phyloP scores from a whole-genome alignment of 2,113 vertebrate genomes.

The Corythoichthys haematopterus region DNA sequence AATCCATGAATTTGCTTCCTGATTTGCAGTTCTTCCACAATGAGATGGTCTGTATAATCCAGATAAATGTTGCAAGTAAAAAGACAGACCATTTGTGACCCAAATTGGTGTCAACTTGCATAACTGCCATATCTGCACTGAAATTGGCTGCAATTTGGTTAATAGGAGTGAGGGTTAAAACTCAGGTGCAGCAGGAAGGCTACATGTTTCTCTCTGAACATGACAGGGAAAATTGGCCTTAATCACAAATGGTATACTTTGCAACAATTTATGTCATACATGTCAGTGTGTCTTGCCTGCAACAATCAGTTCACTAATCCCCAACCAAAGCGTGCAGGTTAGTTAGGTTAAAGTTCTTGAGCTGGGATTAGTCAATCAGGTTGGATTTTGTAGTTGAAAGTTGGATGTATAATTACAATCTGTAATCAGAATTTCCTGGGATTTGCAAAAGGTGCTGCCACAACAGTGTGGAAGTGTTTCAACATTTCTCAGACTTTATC shows the following conservation, averaged over 20 bases:
- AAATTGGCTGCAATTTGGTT: slow-evolving; percentile 56
- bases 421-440: slow-evolving; percentile 23
- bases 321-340: not conserved
- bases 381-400: slow-evolving; percentile 24
- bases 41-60: slow-evolving; percentile 33
- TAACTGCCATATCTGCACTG: slow-evolving; percentile 17
- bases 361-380: slow-evolving; percentile 33
- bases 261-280: slow-evolving; percentile 25
- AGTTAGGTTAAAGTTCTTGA: slow-evolving; percentile 12
- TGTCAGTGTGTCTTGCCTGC: slow-evolving; percentile 26
- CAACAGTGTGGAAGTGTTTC: slow-evolving; percentile 42
- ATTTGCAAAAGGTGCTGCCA: slow-evolving; percentile 18
- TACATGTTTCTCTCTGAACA: slow-evolving; percentile 7
- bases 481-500: slow-evolving; percentile 41
- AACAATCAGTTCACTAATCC: slow-evolving; percentile 19
- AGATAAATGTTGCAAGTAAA: slow-evolving; percentile 29
- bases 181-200: slow-evolving; percentile 29
- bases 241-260: slow-evolving; percentile 36
- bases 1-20: slow-evolving; percentile 23
- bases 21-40: slow-evolving; percentile 24
- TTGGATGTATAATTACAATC: slow-evolving; percentile 10
- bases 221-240: slow-evolving; percentile 39
- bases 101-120: slow-evolving; percentile 25
- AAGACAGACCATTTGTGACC: slow-evolving; percentile 1
- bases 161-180: slow-evolving; percentile 40